Conservation (phyloP, 2,113 vertebrate species). For the Sturnus vulgaris region DNA sequence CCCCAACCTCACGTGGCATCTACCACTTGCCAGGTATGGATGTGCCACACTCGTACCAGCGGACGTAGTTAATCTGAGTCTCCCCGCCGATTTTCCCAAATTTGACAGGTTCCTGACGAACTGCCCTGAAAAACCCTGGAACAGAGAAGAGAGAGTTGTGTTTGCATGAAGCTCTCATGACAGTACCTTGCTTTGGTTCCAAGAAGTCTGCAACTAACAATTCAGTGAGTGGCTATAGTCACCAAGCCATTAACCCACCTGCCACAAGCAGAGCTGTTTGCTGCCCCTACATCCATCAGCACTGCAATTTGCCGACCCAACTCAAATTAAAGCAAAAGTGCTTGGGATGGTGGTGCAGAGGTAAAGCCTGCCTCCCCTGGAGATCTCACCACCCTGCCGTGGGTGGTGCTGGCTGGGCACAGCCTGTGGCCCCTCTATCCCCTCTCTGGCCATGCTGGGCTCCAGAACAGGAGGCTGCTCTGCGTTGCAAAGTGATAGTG, state of each 20-base stretch:
- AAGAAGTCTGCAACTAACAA: accelerated
- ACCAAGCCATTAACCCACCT: accelerated
- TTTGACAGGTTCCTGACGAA: slow-evolving; percentile 91
- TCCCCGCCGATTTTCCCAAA: slow-evolving; percentile 93
- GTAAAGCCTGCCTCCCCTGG: neutral
- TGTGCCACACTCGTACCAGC: slow-evolving; percentile 96
- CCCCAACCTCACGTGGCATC: neutral
- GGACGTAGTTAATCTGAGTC: slow-evolving; percentile 87
- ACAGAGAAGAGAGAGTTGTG: neutral
- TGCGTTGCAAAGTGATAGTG: accelerated
- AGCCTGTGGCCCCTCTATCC: accelerated
- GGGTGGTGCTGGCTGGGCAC: neutral
- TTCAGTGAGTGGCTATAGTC: accelerated
- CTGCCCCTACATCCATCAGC: neutral
- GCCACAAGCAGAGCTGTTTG: neutral
- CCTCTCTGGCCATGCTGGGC: accelerated
- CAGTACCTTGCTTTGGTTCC: too few relatives aligned
- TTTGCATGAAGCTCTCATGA: neutral
- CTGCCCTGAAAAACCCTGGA: slow-evolving; percentile 88
- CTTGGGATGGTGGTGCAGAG: neutral
- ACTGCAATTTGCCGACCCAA: neutral
- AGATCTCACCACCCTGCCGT: accelerated
- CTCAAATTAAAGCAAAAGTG: neutral
- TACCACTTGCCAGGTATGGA: slow-evolving; percentile 98
- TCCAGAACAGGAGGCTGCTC: neutral